Percentiles rank a stretch among this genome's conserved stretches.
phyloP scores from a whole-genome alignment of 2,113 vertebrate species.

The Gymnogyps californianus region DNA sequence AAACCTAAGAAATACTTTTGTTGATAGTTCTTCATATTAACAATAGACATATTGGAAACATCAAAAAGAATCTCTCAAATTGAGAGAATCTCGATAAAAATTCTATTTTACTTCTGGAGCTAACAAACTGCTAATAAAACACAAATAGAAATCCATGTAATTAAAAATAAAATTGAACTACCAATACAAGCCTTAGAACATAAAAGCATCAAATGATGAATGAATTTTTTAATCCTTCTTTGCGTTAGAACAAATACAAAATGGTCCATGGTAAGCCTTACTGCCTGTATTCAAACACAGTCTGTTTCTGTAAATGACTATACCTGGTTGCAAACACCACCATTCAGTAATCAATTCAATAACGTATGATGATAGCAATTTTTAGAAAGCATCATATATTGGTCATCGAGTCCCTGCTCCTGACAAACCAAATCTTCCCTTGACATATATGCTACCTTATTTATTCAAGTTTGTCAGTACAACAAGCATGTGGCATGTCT shows the following conservation, averaged over 20 bases:
- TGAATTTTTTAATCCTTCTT: neutral
- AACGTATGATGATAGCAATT: neutral
- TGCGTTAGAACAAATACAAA: neutral
- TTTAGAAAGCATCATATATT: neutral
- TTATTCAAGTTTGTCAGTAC: constrained; percentile 20
- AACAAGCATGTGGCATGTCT: constrained; percentile 45
- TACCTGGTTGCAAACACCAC: neutral
- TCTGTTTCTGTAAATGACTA: neutral
- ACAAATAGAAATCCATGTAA: neutral
- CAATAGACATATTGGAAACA: neutral
- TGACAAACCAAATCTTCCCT: neutral
- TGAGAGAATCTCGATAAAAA: neutral
- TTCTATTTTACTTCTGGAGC: neutral
- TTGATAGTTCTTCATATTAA: neutral
- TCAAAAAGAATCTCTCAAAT: neutral
- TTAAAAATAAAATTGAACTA: neutral
- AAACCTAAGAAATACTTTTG: constrained; percentile 9
- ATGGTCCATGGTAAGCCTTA: neutral
- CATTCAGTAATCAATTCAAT: neutral
- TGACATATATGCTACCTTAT: neutral
- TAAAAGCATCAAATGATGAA: neutral
- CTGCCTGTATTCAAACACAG: neutral
- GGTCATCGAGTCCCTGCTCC: neutral
- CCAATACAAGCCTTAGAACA: neutral
- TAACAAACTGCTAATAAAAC: neutral